Base-by-base conservation (phyloP, 2,888 invertebrate species). In the Mythimna pallens region DNA sequence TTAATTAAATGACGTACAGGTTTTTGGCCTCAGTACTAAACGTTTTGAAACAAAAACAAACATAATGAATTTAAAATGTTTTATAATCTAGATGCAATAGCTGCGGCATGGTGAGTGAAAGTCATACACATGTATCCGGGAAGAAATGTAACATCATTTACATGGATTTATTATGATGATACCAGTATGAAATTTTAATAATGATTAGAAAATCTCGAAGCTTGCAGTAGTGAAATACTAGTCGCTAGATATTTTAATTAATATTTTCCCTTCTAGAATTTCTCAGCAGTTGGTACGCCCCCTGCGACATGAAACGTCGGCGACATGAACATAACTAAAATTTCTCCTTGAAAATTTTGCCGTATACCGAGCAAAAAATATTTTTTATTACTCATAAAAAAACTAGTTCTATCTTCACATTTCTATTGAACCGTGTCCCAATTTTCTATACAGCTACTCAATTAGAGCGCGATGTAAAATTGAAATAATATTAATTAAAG, bases 141-240 rank as follows among this genome's bases (percentile, higher is more conserved):
- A 80, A 70, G 65, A 76, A 69, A 82, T 82, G 57, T 73, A 73
- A 59, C 58, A 78, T 65, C 65, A 79, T 82, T n/a, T 73, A 78
- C 66, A 78, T 61, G 83, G 54, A 79, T 69, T 69, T 78, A 73
- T 61, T 67, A 76, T n/a, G 43, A 43, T 70, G 66, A 25, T 58
- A 57, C 14, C 52, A 47, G 17, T 52, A 64, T 25, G 40, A 61
- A 36, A 22, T 55, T 47, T 62, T 58, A 73, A 52, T 65, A 71
- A 36, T 55, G 34, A 25, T 72, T 63, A 58, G 57, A 68, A 63
- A 76, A 57, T 65, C n/a, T 58, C 2, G 34, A 22, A 55, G 12
- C 22, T 47, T 6, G 14, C 14, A 50, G 14, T 10, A 25, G 14
- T 50, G 17, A 20, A 58, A 14, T 34, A 34, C 25, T 47, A n/a